Percentiles rank a stretch among this genome's conserved stretches.
Conservation (phyloP, 2,113 vertebrate genomes). For the Camelus bactrianus region DNA sequence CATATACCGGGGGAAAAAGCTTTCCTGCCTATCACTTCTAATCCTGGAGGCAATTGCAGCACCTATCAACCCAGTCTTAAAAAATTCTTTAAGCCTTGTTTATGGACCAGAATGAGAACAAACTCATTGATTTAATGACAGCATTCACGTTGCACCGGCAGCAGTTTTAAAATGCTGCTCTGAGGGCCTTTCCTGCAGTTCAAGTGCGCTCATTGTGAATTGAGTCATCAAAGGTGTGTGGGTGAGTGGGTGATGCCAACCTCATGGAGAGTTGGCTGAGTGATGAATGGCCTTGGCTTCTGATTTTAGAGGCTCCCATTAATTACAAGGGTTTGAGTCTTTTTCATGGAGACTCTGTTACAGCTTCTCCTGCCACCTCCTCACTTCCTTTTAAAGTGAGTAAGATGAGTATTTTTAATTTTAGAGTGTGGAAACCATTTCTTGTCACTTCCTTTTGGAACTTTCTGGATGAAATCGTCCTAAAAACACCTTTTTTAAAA, state of each 20-base stretch:
- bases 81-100: neutral
- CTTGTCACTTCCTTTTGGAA: constrained; percentile 51
- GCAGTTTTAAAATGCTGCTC: constrained; percentile 58
- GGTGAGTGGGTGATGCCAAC: constrained; percentile 71
- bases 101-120: constrained; percentile 62
- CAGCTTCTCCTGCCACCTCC: constrained; percentile 53
- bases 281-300: constrained; percentile 78
- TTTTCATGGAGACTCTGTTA: constrained; percentile 30
- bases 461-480: constrained; percentile 4
- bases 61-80: neutral
- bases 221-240: constrained; percentile 70
- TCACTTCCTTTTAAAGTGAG: constrained; percentile 55
- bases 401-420: constrained; percentile 67
- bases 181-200: constrained; percentile 21
- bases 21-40: neutral
- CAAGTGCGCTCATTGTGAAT: constrained; percentile 66
- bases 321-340: constrained; percentile 77
- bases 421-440: constrained; percentile 51
- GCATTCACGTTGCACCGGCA: constrained; percentile 18
- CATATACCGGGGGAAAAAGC: neutral
- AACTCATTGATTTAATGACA: constrained; percentile 66
- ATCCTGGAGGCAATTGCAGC: neutral
- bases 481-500: constrained; percentile 57
- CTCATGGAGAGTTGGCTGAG: constrained; percentile 58
- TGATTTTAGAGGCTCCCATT: constrained; percentile 81